These are phyloP conservation scores for Thermophis baileyi DNA, from an alignment of 2,113 vertebrate genomes.

Conservation along the genomic window DNA sequence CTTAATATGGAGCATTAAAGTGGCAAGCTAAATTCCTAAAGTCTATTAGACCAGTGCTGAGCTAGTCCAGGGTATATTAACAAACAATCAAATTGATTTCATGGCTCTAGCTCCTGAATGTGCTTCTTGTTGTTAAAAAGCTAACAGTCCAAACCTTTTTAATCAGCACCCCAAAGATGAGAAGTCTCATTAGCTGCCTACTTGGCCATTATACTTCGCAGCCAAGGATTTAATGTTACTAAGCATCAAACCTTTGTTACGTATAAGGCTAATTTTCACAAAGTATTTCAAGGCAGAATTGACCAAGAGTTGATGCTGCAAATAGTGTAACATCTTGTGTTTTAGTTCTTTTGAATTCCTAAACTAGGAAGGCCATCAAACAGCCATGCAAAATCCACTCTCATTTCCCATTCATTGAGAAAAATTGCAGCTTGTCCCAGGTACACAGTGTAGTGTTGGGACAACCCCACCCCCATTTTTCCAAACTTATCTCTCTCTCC, in stretches of 20 bases:
- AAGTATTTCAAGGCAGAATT: background rate
- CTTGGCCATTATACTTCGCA: slow-evolving; percentile 33
- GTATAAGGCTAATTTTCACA: background rate
- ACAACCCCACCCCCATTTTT: background rate
- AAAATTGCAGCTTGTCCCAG: background rate
- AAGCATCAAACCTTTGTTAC: background rate
- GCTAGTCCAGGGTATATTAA: slow-evolving; percentile 49
- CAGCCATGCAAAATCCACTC: background rate
- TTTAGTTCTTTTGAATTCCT: background rate
- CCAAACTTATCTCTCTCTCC: background rate
- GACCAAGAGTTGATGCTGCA: background rate
- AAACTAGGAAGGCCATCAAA: background rate
- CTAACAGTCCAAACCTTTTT: slow-evolving; percentile 45
- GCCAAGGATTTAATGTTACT: background rate
- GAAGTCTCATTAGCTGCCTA: slow-evolving; percentile 51
- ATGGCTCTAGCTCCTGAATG: slow-evolving; percentile 55
- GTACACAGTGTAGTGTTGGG: background rate
- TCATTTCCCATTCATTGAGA: background rate
- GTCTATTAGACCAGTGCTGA: slow-evolving; percentile 34
- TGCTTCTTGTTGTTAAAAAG: slow-evolving; percentile 53
- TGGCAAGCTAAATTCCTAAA: slow-evolving; percentile 58
- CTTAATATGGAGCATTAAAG: slow-evolving; percentile 52
- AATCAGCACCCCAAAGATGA: slow-evolving; percentile 30
- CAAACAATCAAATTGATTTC: slow-evolving; percentile 62
- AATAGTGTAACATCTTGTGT: background rate